phyloP scores from a whole-genome alignment of 2,888 invertebrate species.

The Tanytarsus gracilentus region DNA sequence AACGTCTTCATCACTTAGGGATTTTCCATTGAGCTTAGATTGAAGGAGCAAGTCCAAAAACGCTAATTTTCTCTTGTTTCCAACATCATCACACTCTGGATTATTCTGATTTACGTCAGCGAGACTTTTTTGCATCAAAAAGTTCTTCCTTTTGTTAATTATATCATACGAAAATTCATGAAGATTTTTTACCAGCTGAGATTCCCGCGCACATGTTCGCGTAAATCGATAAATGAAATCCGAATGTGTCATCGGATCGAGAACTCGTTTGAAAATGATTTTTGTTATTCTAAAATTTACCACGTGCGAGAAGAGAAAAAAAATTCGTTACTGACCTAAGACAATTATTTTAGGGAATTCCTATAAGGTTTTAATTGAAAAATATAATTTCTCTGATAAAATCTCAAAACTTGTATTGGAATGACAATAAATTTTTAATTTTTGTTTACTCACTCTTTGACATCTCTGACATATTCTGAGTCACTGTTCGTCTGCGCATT shows the following conservation, averaged over 20 bases:
- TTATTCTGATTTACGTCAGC: neutral
- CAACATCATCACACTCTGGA: slow-evolving; percentile 34
- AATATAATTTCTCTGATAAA: slow-evolving; percentile 33
- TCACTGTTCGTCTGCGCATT: slow-evolving; percentile 59
- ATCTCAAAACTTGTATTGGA: slow-evolving; percentile 36
- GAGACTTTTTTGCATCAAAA: slow-evolving; percentile 29
- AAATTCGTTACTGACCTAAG: no score
- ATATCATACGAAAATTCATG: slow-evolving; percentile 44
- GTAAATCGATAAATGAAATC: no score
- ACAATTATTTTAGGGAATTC: no score
- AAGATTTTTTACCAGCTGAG: slow-evolving; percentile 37
- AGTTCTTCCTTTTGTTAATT: slow-evolving; percentile 38
- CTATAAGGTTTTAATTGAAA: no score
- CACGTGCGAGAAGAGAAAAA: no score
- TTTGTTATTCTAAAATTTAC: no score
- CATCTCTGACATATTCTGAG: slow-evolving; percentile 59
- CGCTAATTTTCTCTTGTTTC: slow-evolving; percentile 53
- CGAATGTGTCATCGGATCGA: no score
- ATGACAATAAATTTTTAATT: slow-evolving; percentile 30
- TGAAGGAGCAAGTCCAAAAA: slow-evolving; percentile 59
- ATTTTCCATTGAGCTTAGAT: slow-evolving; percentile 50
- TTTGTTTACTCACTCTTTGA: slow-evolving; percentile 53
- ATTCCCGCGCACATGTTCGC: slow-evolving; percentile 1
- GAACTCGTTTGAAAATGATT: no score
- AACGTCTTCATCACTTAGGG: slow-evolving; percentile 51